These are phyloP conservation scores for Fistularia commersonii DNA, from an alignment of 2,797 vertebrate genomes.

Conservation along the genomic window DNA sequence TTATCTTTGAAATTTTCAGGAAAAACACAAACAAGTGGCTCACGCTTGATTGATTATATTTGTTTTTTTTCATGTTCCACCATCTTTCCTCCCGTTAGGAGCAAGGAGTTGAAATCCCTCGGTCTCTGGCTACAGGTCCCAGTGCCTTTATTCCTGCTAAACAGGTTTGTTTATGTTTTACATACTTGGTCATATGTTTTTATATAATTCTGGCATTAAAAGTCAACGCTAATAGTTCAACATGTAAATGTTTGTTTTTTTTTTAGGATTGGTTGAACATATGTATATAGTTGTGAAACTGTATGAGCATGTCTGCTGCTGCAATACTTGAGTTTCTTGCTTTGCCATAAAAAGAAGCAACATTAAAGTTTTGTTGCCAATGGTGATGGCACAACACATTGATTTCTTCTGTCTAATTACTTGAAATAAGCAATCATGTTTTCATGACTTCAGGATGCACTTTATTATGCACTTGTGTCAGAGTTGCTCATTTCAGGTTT, in stretches of 20 bases:
- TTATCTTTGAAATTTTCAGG: background rate
- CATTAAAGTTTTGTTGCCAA: conserved; percentile 17
- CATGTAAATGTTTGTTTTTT: no score
- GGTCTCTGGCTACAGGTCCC: conserved; percentile 70
- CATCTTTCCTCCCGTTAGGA: conserved; percentile 56
- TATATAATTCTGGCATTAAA: background rate
- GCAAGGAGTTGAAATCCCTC: conserved; percentile 62
- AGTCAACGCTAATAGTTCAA: no score
- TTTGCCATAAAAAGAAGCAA: conserved; percentile 22
- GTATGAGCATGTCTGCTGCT: background rate
- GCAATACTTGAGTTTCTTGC: conserved; percentile 23
- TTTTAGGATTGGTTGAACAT: no score
- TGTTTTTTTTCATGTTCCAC: background rate
- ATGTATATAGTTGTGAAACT: no score
- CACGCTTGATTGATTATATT: background rate
- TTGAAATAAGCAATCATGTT: no score
- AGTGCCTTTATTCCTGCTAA: conserved; percentile 81
- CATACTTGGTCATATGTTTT: background rate
- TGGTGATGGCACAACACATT: conserved; percentile 14
- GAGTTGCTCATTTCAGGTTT: background rate
- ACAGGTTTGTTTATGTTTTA: conserved; percentile 42
- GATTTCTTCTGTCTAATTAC: background rate
- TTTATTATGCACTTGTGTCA: no score
- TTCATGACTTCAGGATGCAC: no score
- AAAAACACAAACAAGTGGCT: background rate